Conservation (phyloP, 2,113 vertebrate species). For the Plecturocebus donacophilus region DNA sequence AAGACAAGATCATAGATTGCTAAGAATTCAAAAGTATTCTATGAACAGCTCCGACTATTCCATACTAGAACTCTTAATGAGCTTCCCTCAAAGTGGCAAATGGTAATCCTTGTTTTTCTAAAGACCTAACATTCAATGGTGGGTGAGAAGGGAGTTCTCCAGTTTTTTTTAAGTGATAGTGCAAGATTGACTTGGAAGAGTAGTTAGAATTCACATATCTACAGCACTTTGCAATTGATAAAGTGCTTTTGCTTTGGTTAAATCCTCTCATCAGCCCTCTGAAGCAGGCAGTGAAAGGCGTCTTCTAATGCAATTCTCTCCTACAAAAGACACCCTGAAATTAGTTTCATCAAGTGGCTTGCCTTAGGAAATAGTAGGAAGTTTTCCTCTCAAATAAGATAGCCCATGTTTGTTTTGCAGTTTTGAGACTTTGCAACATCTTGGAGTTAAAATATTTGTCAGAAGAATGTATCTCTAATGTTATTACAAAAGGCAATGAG, state of each 20-base stretch:
- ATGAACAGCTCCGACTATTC: constrained; percentile 4
- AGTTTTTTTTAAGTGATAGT: neutral
- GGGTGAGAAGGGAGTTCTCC: neutral
- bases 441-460: neutral
- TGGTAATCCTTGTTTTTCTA: neutral
- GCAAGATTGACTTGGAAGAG: constrained; percentile 27
- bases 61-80: neutral
- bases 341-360: constrained; percentile 40
- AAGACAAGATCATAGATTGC: constrained; percentile 19
- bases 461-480: constrained; percentile 6
- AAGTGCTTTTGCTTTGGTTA: constrained; percentile 48
- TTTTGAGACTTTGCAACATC: constrained; percentile 22
- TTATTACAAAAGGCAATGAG: neutral
- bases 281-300: constrained; percentile 3
- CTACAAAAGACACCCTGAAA: neutral
- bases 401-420: neutral
- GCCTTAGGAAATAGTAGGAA: neutral
- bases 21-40: constrained; percentile 35
- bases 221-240: neutral
- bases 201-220: constrained; percentile 20
- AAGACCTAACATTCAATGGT: neutral
- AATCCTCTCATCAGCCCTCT: neutral
- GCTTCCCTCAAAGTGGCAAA: neutral
- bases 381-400: constrained; percentile 28
- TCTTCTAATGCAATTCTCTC: neutral